These are phyloP conservation scores for Stegophylla sp. DNA, from an alignment of 2,888 invertebrate species.

Conservation along the genomic window DNA sequence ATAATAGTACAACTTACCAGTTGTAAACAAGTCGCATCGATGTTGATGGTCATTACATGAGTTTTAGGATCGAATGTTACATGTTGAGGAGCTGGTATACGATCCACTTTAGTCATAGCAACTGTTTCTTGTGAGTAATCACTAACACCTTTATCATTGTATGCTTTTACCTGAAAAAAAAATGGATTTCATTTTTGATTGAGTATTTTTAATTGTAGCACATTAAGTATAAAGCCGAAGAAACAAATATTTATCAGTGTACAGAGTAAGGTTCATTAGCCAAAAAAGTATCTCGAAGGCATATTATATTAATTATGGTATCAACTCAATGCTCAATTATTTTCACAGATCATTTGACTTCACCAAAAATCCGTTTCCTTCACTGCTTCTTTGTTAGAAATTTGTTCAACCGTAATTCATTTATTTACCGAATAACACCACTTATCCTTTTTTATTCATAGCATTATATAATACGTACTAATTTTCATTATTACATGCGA, in stretches of 20 bases:
- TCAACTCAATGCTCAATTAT: background rate
- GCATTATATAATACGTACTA: background rate
- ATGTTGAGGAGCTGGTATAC: constrained; percentile 80
- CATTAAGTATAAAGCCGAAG: background rate
- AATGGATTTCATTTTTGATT: background rate
- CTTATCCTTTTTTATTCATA: too few species aligned
- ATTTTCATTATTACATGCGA: background rate
- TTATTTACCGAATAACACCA: background rate
- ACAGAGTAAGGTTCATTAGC: background rate
- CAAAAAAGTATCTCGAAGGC: background rate
- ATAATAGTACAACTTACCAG: constrained; percentile 66
- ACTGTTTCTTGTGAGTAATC: constrained; percentile 85
- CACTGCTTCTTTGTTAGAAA: background rate
- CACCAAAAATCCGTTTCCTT: background rate
- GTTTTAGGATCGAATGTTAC: constrained; percentile 84
- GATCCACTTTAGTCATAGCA: constrained; percentile 82
- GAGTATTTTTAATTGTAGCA: too few species aligned
- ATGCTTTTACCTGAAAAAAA: constrained; percentile 75
- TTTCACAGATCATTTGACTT: background rate
- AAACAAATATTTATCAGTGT: background rate
- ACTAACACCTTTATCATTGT: constrained; percentile 86
- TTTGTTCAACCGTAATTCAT: background rate
- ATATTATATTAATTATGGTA: constrained; percentile 1
- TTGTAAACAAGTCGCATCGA: constrained; percentile 79
- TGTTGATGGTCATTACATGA: constrained; percentile 78